Conservation (phyloP, 2,888 invertebrate species). For the Panopea generosa region DNA sequence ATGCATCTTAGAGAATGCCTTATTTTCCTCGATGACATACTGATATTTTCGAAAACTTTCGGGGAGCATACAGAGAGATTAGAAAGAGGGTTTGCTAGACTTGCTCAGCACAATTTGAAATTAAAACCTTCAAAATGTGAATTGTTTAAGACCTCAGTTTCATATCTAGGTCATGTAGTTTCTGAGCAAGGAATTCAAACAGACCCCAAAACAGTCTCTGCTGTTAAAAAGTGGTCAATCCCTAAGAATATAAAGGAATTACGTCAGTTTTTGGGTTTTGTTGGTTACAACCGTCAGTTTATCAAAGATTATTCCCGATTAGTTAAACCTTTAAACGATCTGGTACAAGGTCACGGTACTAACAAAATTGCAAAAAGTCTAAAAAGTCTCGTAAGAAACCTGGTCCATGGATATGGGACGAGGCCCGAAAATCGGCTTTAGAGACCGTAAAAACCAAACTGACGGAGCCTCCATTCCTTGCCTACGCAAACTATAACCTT, state of each 20-base stretch:
- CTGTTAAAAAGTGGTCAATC: not conserved
- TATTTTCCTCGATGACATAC: constrained; percentile 21
- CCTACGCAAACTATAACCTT: constrained; percentile 39
- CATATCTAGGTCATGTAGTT: constrained; percentile 10
- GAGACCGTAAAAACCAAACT: constrained; percentile 33
- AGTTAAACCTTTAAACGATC: not conserved
- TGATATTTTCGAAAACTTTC: constrained; percentile 22
- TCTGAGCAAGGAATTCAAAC: constrained; percentile 3
- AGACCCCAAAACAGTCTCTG: constrained; percentile 10
- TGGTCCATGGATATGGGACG: constrained; percentile 29
- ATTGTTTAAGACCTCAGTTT: constrained; percentile 7
- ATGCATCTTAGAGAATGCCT: constrained; percentile 10
- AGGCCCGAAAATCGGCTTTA: constrained; percentile 26
- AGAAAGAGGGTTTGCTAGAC: constrained; percentile 13
- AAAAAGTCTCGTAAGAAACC: not conserved
- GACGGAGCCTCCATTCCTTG: constrained; percentile 37
- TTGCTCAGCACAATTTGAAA: constrained; percentile 17
- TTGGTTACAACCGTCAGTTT: constrained; percentile 6
- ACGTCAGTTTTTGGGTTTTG: constrained; percentile 1
- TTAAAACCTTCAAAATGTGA: constrained; percentile 18
- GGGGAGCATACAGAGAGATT: constrained; percentile 1
- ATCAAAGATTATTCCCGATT: not conserved
- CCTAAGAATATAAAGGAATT: constrained; percentile 8
- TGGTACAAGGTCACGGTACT: not conserved
- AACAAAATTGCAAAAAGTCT: not conserved